Base-by-base conservation (phyloP, 2,113 vertebrate genomes). In the Plotosus lineatus region DNA sequence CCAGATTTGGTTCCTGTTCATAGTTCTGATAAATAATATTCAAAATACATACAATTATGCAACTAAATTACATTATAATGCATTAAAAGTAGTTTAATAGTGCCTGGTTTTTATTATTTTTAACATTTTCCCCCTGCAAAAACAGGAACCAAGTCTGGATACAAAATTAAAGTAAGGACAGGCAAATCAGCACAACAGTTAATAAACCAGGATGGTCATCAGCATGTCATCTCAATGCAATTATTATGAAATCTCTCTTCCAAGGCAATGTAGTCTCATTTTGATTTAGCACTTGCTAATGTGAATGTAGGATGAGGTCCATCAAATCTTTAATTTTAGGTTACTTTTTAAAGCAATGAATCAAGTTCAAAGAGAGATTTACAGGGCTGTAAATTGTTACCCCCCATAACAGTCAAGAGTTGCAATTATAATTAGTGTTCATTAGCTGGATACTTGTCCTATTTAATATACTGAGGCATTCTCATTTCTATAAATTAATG, bases 401-500 rank as follows among this genome's bases (percentile, higher is more conserved):
- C n/a, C 1, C 5, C 15, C 36, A 6, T n/a, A 40, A 12, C 40
- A 44, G 14, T 19, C 15, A 1, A 15, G 6, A 1, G 5, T n/a
- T 21, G 1, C 0, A 42, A 50, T 19, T 48, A 0, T 44, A 51
- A 12, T 72, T 73, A 73, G 46, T 73, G 69, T 73, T 73, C 26
- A 4, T 72, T 12, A 12, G 26, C 50, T 51, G 46, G 46, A 31
- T 40, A 6, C 33, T 33, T 6, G 3, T 73, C 8, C 4, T 14
- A n/a, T 56, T 75, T 56, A 21, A 33, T 75, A 36, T 26, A 42
- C 21, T n/a, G 56, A 15, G 66, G 50, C 1, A 17, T 50, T 55
- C 19, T 42, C 33, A 51, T 63, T 63, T 12, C n/a, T 75, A 66
- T 42, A 50, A 80, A 56, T 55, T 11, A 69, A 46, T 19, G 55